Evolutionary conservation across 2,113 vertebrate genomes (phyloP).

Genomic region (Rana temporaria): DNA sequence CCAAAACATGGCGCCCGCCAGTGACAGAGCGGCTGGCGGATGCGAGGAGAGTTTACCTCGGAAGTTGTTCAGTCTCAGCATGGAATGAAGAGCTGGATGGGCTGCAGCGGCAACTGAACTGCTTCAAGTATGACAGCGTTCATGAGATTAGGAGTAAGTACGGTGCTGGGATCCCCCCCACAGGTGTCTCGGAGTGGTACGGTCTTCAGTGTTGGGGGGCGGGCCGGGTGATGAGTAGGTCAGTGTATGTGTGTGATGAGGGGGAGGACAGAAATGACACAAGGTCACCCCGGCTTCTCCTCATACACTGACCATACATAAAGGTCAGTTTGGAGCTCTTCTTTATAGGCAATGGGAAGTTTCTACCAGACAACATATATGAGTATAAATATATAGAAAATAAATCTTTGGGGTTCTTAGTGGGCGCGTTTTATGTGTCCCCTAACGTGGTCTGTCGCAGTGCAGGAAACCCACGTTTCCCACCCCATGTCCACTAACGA

Average conservation of each 20-base stretch:
- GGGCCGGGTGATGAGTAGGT: background rate
- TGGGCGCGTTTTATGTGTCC: no score
- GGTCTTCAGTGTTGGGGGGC: background rate
- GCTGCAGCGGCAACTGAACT: conserved; percentile 15
- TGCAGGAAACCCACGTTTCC: no score
- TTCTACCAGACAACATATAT: no score
- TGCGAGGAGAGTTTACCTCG: background rate
- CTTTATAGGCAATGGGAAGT: no score
- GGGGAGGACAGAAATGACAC: background rate
- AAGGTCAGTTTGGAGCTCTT: no score
- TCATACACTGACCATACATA: no score
- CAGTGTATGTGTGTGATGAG: background rate
- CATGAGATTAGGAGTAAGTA: conserved; percentile 54
- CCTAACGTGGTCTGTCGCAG: no score
- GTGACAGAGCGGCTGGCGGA: conserved; percentile 11
- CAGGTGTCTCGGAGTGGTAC: conserved; percentile 2
- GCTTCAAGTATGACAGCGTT: conserved; percentile 44
- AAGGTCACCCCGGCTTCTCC: conserved; percentile 10
- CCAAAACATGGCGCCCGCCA: conserved; percentile 39
- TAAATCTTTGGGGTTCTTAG: no score
- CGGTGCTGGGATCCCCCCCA: background rate
- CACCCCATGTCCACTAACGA: no score
- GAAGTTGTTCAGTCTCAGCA: conserved; percentile 34
- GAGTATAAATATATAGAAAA: no score
- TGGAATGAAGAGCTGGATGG: conserved; percentile 2